Evolutionary conservation across 2,797 vertebrate genomes (phyloP).

Genomic region (Hippopotamyrus pictus): DNA sequence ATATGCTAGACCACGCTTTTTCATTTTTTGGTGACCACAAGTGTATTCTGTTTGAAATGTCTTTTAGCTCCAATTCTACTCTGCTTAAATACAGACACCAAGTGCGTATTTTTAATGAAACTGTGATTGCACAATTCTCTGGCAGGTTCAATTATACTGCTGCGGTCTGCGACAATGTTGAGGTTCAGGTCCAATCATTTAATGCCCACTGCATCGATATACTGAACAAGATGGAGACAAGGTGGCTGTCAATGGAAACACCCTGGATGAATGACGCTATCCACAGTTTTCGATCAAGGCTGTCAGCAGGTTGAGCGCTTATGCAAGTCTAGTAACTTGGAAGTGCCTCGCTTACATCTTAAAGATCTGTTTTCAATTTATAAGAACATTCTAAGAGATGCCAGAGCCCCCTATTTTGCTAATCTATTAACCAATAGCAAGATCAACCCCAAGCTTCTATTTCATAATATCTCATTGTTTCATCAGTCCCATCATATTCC

Average conservation of each 20-base stretch:
- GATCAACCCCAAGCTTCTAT: not conserved
- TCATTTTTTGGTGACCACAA: not conserved
- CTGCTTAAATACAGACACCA: not conserved
- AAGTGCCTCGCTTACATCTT: not conserved
- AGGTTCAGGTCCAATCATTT: not conserved
- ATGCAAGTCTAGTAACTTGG: too few species aligned
- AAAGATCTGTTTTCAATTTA: not conserved
- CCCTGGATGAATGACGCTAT: not conserved
- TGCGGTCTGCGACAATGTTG: not conserved
- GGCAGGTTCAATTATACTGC: not conserved
- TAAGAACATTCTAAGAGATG: not conserved
- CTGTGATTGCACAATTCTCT: not conserved
- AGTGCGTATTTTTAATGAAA: not conserved
- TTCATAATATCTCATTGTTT: not conserved
- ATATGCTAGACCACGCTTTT: not conserved
- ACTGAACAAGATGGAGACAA: not conserved
- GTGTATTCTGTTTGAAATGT: not conserved
- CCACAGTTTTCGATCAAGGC: not conserved
- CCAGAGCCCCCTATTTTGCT: not conserved
- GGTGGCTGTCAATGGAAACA: not conserved
- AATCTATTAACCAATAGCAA: not conserved
- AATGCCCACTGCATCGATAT: not conserved
- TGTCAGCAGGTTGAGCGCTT: not conserved
- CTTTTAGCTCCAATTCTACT: not conserved
- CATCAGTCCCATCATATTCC: not conserved